phyloP scores from a whole-genome alignment of 2,888 invertebrate genomes.

The Drosophila sordidapex region DNA sequence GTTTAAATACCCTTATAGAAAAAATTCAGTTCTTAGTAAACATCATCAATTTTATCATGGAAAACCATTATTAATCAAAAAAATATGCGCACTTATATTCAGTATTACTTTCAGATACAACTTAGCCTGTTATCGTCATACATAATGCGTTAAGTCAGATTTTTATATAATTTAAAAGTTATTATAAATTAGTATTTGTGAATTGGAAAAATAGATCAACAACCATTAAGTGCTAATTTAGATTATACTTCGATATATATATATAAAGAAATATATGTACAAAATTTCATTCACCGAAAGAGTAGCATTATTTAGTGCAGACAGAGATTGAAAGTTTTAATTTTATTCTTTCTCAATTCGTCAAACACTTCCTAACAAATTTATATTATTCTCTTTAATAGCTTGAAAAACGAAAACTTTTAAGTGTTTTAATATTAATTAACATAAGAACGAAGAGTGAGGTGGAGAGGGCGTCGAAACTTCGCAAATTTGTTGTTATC shows the following conservation, averaged over 20 bases:
- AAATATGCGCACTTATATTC: not conserved
- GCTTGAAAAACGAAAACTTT: slow-evolving; percentile 27
- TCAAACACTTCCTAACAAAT: too few species aligned
- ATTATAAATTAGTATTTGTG: not conserved
- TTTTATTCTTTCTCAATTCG: not conserved
- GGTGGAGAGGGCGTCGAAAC: slow-evolving; percentile 41
- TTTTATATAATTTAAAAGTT: not conserved
- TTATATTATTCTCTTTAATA: not conserved
- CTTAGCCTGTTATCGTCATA: not conserved
- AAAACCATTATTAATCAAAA: not conserved
- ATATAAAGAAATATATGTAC: not conserved
- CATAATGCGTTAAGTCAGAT: not conserved
- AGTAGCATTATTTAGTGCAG: not conserved
- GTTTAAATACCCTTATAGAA: not conserved
- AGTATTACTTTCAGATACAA: not conserved
- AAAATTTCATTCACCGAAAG: not conserved
- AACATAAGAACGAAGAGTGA: slow-evolving; percentile 29
- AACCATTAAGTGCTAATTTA: not conserved
- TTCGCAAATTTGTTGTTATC: slow-evolving; percentile 42
- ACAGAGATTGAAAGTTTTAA: not conserved
- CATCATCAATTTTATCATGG: not conserved
- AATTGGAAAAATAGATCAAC: not conserved
- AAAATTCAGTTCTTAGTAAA: not conserved
- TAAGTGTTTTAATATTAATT: slow-evolving; percentile 75
- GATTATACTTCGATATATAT: not conserved